A percentile compares a stretch with the other conserved stretches of the same genome.
These are phyloP conservation scores for Arbacia lixula DNA, from an alignment of 53 echinoderm and acorn worm species.

Conservation along the genomic window DNA sequence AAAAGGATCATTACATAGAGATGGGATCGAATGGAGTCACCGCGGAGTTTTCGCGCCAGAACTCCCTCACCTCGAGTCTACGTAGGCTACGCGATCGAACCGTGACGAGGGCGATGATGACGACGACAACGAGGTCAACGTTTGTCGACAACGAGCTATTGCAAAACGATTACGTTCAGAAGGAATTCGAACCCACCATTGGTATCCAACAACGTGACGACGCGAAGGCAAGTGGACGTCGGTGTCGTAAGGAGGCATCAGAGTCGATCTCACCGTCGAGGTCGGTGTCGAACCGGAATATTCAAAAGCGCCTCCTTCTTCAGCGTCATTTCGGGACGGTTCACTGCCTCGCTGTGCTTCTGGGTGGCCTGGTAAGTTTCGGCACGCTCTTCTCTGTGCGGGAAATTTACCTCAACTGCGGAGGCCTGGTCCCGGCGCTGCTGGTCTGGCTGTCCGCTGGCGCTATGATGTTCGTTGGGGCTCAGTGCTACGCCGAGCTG, in stretches of 20 bases:
- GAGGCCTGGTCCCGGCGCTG: slow-evolving; percentile 64
- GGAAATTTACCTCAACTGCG: slow-evolving; percentile 36
- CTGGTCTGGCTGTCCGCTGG: slow-evolving; percentile 65
- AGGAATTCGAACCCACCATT: not conserved
- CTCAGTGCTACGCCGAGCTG: slow-evolving; percentile 68
- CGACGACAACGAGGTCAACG: no score
- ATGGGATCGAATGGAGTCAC: not conserved
- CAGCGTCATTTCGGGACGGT: slow-evolving; percentile 20
- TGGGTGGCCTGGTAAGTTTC: slow-evolving; percentile 52
- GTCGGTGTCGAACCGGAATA: not conserved
- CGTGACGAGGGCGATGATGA: slow-evolving; percentile 7
- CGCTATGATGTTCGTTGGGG: slow-evolving; percentile 65
- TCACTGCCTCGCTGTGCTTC: slow-evolving; percentile 44
- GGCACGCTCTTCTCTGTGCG: slow-evolving; percentile 46
- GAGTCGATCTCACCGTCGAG: not conserved
- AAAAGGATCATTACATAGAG: not conserved
- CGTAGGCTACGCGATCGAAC: slow-evolving; percentile 13
- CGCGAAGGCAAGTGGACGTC: not conserved
- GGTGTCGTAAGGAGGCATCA: not conserved
- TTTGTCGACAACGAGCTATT: slow-evolving; percentile 17
- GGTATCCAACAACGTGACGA: not conserved
- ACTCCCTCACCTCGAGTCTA: slow-evolving; percentile 23
- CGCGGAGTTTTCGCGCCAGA: slow-evolving; percentile 6
- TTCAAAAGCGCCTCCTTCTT: not conserved
- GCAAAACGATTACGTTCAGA: slow-evolving; percentile 15